phyloP scores from a whole-genome alignment of 2,113 vertebrate genomes.

The Tachycineta bicolor region DNA sequence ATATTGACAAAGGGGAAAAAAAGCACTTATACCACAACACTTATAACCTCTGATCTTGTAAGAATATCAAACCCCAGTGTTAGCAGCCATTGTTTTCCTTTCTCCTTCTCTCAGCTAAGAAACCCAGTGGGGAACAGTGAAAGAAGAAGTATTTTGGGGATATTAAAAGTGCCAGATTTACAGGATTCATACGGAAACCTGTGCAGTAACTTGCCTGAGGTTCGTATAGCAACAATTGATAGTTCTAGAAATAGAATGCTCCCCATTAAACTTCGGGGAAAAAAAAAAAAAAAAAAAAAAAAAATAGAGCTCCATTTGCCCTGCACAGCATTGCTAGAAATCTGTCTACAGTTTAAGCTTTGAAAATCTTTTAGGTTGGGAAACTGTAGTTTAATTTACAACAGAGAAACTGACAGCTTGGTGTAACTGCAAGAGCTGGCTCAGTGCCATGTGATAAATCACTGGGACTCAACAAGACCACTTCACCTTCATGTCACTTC shows the following conservation, averaged over 20 bases:
- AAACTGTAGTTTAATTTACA: constrained; percentile 19
- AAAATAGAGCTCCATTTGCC: not conserved
- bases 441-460: not conserved
- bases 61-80: not conserved
- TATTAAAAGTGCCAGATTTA: not conserved
- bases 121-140: not conserved
- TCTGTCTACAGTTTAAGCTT: constrained; percentile 33
- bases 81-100: not conserved
- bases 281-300: not conserved
- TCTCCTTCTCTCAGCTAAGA: not conserved
- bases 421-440: constrained; percentile 1
- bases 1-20: not conserved
- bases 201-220: not conserved
- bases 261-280: constrained; percentile 12
- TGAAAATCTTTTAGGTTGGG: not conserved
- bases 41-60: not conserved
- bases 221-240: not conserved
- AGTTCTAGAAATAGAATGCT: not conserved
- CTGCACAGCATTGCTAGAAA: not conserved
- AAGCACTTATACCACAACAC: not conserved
- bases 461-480: constrained; percentile 16
- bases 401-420: constrained; percentile 15
- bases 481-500: constrained; percentile 13
- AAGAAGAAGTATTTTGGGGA: not conserved
- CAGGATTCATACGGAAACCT: constrained; percentile 3